phyloP scores from a whole-genome alignment of 2,797 vertebrate species.

The Prionace glauca region DNA sequence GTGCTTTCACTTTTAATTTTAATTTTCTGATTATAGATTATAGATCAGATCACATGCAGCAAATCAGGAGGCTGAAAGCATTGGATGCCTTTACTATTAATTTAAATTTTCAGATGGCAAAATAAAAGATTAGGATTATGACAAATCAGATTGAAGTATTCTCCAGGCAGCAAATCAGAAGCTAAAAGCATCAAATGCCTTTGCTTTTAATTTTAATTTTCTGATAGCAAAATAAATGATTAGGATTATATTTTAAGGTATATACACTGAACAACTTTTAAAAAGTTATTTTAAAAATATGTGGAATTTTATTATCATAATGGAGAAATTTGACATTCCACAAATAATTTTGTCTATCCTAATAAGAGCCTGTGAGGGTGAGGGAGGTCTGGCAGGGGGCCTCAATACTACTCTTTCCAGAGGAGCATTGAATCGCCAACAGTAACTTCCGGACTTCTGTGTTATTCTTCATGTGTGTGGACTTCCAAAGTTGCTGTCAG shows the following conservation, averaged over 20 bases:
- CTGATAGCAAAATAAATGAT: background rate
- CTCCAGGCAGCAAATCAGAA: too few species aligned
- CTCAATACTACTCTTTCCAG: background rate
- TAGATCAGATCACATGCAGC: too few species aligned
- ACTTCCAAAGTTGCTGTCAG: background rate
- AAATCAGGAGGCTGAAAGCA: too few species aligned
- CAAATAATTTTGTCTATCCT: too few species aligned
- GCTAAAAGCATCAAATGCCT: background rate
- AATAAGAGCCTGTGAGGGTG: background rate
- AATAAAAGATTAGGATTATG: too few species aligned
- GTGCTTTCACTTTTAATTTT: too few species aligned
- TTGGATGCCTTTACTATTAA: too few species aligned
- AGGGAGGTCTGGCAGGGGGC: too few species aligned
- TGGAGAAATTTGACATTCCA: background rate
- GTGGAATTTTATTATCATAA: background rate
- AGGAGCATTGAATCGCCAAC: background rate
- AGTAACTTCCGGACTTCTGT: background rate
- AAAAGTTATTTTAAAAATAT: background rate
- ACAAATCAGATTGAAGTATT: too few species aligned
- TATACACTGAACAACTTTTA: background rate
- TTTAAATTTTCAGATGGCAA: too few species aligned
- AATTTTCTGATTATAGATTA: too few species aligned
- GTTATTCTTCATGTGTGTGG: background rate
- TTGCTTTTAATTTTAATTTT: background rate
- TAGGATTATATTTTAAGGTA: background rate